Conservation (phyloP, 2,797 vertebrate species). For the Chrosomus eos region DNA sequence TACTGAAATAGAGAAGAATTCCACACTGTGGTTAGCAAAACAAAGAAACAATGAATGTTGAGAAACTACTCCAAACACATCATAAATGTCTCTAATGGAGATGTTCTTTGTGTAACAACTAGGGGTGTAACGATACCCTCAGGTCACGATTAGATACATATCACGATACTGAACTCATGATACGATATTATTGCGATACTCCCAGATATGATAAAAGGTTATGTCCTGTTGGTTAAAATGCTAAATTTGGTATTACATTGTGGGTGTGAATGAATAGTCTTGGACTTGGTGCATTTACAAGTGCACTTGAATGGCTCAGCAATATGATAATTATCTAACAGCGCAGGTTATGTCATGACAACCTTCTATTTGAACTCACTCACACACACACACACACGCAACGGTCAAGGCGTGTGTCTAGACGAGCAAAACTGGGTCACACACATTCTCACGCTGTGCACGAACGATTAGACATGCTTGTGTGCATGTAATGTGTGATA, state of each 20-base stretch:
- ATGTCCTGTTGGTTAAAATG: no score
- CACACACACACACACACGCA: not conserved
- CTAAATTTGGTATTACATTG: no score
- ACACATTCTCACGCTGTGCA: not conserved
- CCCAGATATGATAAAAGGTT: no score
- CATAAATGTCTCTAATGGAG: not conserved
- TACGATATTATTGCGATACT: no score
- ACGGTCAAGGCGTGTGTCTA: conserved; percentile 14
- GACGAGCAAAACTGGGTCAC: conserved; percentile 32
- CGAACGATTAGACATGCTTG: not conserved
- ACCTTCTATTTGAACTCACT: not conserved
- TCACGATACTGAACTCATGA: no score
- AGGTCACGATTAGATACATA: no score
- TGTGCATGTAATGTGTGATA: not conserved
- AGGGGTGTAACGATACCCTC: no score
- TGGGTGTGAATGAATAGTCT: no score
- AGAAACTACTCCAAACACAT: not conserved
- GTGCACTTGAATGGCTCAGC: no score
- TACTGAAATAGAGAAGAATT: conserved; percentile 77
- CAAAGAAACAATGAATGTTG: not conserved
- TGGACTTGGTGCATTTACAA: no score
- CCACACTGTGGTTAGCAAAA: not conserved
- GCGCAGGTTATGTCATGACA: not conserved
- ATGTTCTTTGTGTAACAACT: not conserved
- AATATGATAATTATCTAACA: not conserved